Conservation (phyloP, 2,888 invertebrate genomes). For the Danaus chrysippus region DNA sequence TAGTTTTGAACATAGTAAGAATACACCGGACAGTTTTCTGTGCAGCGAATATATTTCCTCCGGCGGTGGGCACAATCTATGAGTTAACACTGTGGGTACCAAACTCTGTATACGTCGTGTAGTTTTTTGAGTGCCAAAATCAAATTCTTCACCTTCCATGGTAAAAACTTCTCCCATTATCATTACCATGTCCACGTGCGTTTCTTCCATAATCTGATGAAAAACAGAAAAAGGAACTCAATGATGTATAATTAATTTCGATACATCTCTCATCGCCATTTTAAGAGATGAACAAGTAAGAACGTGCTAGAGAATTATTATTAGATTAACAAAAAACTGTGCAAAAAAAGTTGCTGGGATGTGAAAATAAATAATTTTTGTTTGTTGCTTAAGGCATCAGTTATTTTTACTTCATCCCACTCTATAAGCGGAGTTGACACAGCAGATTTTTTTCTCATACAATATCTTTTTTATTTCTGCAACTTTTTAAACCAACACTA, state of each 20-base stretch:
- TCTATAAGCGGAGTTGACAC: too few relatives aligned
- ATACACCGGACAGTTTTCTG: slow-evolving; percentile 96
- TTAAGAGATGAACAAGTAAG: neutral
- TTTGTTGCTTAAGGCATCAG: too few relatives aligned
- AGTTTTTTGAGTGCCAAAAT: slow-evolving; percentile 91
- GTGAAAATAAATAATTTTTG: too few relatives aligned
- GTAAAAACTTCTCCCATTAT: slow-evolving; percentile 97
- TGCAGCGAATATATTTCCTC: slow-evolving; percentile 99
- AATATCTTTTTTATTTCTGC: too few relatives aligned
- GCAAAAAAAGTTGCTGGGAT: too few relatives aligned
- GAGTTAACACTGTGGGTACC: slow-evolving; percentile 95
- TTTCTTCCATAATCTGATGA: slow-evolving; percentile 89
- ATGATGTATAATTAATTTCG: too few relatives aligned
- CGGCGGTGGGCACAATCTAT: slow-evolving; percentile 97
- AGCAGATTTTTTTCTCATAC: too few relatives aligned
- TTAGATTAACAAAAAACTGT: neutral
- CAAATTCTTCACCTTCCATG: slow-evolving; percentile 84
- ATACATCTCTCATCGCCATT: too few relatives aligned
- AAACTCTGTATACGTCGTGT: slow-evolving; percentile 89
- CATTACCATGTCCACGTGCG: slow-evolving; percentile 98
- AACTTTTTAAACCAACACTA: too few relatives aligned
- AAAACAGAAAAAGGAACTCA: slow-evolving; percentile 5
- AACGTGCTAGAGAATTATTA: neutral
- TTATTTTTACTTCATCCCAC: too few relatives aligned
- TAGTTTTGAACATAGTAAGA: slow-evolving; percentile 93